A percentile compares a stretch with the other conserved stretches of the same genome.
These are phyloP conservation scores for Pitangus sulphuratus DNA, from an alignment of 2,797 vertebrate species.

Conservation along the genomic window DNA sequence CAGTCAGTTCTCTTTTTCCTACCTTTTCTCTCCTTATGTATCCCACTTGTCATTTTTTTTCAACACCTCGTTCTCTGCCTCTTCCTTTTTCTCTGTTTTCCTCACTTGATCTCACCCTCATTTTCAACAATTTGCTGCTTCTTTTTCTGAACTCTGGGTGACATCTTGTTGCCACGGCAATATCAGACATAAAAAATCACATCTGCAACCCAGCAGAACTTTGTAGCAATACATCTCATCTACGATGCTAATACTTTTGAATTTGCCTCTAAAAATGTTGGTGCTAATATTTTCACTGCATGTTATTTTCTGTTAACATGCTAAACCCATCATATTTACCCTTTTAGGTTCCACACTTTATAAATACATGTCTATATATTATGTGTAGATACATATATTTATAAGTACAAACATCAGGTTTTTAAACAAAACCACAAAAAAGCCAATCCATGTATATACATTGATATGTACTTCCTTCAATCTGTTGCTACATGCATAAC, in stretches of 20 bases:
- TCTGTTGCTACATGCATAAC: accelerated
- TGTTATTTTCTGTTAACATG: neutral
- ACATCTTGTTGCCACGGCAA: neutral
- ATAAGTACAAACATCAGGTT: neutral
- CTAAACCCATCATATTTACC: neutral
- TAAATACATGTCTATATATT: neutral
- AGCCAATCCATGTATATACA: neutral
- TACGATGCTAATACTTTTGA: neutral
- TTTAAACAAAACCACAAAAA: neutral
- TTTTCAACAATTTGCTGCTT: neutral
- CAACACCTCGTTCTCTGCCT: neutral
- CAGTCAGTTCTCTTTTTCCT: neutral
- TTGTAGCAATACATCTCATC: neutral
- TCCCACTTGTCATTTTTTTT: neutral
- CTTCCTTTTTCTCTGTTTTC: neutral
- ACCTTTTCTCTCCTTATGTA: neutral
- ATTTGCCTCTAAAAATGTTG: neutral
- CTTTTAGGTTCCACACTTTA: neutral
- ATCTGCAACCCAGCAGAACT: neutral
- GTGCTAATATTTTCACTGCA: neutral
- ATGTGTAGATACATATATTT: neutral
- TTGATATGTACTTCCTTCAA: neutral
- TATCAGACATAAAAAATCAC: neutral
- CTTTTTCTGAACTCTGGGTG: neutral
- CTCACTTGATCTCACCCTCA: neutral